Base-by-base conservation (phyloP, 2,888 invertebrate genomes). In the Agrotis segetum region DNA sequence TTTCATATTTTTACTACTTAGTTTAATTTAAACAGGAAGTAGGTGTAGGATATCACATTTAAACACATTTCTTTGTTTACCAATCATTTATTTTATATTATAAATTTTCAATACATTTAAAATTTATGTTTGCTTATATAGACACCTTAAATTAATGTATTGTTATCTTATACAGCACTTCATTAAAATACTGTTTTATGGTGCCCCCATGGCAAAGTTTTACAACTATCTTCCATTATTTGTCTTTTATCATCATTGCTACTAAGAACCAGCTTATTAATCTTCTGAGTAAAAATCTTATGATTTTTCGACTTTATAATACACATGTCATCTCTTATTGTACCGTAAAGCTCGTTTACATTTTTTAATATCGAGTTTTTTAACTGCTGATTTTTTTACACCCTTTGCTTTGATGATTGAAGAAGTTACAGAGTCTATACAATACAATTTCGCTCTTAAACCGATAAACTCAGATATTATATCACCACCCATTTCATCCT, bases 381-480 rank as follows among this genome's bases (percentile, higher is more conserved):
- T 61, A 0, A 49, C 34, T 7, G 49, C 0, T 1, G 14, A n/a
- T 16, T 47, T 65, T n/a, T 24, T 24, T 24, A 24, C 24, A 24
- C 24, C 24, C 24, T 24, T 24, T 24, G 24, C 24, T 24, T 24
- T 24, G 24, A 24, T 24, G 24, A 24, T 24, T 24, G 24, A 24
- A 24, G 24, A 24, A 24, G 24, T 24, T 24, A 24, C 24, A 29
- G 29, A 5, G 6, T 19, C 1, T 56, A 56, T 34, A 56, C 56
- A 56, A 16, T 56, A 65, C 14, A 65, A 56, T 9, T 65, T 65
- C 6, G 64, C 64, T 3, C 64, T 2, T 47, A 55, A 65, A 56
- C 56, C 65, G 3, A 65, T 34, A 56, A 65, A 65, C 49, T 65
- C 65, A n/a, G 65, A 47, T 9, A 65, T 47, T 2, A 56, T 24